Percentiles rank a stretch among this genome's conserved stretches.
phyloP scores from a whole-genome alignment of 2,797 vertebrate genomes.

The Labroides dimidiatus region DNA sequence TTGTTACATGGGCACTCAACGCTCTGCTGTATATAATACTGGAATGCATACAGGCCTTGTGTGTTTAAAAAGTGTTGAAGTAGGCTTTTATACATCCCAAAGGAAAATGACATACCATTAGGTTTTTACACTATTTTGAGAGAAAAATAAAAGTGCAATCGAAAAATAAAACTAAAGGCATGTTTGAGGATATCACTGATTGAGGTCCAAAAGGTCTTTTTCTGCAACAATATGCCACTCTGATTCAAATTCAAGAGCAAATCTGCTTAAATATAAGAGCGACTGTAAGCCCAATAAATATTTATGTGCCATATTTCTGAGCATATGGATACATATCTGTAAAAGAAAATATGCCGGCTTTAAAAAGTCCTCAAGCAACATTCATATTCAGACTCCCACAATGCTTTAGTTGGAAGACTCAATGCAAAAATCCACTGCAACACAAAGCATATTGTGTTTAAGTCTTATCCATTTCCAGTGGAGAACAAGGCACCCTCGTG shows the following conservation, averaged over 20 bases:
- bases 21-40: no score
- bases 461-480: conserved; percentile 58
- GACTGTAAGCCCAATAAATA: conserved; percentile 5
- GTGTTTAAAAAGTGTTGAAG: no score
- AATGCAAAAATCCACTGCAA: conserved; percentile 44
- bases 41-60: no score
- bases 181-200: neutral
- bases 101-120: no score
- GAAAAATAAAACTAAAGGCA: neutral
- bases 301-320: conserved; percentile 28
- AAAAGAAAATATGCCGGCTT: conserved; percentile 19
- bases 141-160: no score
- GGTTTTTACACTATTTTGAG: neutral
- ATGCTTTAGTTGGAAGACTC: conserved; percentile 21
- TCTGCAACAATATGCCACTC: neutral
- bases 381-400: conserved; percentile 19
- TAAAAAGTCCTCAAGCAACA: conserved; percentile 30
- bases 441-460: conserved; percentile 70
- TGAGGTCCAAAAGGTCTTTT: conserved; percentile 1
- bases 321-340: conserved; percentile 6
- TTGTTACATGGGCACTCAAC: no score
- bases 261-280: conserved; percentile 1
- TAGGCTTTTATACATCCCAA: no score
- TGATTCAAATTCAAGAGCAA: conserved; percentile 2
- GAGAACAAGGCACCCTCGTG: conserved; percentile 59